Conservation (phyloP, 2,888 invertebrate species). For the Leptopterna dolabrata region DNA sequence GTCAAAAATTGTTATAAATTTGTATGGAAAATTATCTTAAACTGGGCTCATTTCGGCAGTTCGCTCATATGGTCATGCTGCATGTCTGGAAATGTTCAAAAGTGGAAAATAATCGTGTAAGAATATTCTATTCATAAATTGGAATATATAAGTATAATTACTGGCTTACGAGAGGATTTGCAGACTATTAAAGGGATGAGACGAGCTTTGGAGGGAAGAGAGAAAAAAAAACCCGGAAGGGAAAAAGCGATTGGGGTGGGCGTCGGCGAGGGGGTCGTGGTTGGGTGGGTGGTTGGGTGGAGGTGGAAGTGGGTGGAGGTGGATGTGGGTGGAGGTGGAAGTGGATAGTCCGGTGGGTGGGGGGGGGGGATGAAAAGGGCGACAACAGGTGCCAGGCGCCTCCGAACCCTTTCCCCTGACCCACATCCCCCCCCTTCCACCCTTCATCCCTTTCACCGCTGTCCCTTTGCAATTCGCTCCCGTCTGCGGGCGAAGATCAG, state of each 20-base stretch:
- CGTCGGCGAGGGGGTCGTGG: neutral
- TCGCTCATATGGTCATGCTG: too few relatives aligned
- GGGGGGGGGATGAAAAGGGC: neutral
- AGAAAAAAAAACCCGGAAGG: neutral
- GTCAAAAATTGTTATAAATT: too few relatives aligned
- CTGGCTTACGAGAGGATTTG: neutral
- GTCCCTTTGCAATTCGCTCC: neutral
- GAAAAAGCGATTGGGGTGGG: neutral
- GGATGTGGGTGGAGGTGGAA: too few relatives aligned
- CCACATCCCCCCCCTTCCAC: too few relatives aligned
- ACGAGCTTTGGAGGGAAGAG: neutral
- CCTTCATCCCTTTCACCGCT: too few relatives aligned
- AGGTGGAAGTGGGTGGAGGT: too few relatives aligned
- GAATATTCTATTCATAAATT: neutral
- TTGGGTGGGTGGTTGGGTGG: too few relatives aligned
- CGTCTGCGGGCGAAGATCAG: neutral
- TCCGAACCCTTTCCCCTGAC: too few relatives aligned
- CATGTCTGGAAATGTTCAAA: too few relatives aligned
- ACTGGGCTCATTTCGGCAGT: too few relatives aligned
- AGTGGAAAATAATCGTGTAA: neutral
- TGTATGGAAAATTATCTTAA: too few relatives aligned
- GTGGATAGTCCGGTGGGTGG: neutral
- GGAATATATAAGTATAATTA: neutral
- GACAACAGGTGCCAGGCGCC: conserved; percentile 29
- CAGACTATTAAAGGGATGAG: neutral